Percentiles rank a stretch among this genome's conserved stretches.
Conservation (phyloP, 1,140 invertebrate genomes). For the Drosophila nebulosa region DNA sequence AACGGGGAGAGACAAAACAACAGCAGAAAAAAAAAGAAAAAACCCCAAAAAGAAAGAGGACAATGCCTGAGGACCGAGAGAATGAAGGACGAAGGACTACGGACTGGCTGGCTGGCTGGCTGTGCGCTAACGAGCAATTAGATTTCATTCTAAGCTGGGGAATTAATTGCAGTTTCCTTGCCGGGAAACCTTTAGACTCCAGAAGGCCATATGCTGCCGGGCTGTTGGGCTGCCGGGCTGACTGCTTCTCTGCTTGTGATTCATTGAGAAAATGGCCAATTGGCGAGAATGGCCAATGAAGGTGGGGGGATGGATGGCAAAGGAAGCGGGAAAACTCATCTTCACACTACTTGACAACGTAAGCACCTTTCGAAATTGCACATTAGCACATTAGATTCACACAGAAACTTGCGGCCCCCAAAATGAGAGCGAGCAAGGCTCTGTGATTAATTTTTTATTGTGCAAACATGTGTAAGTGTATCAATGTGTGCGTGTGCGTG, state of each 20-base stretch:
- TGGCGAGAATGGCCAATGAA: conserved; percentile 48
- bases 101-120: conserved; percentile 20
- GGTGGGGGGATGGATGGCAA: not conserved
- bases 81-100: too few species aligned
- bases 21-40: conserved; percentile 2
- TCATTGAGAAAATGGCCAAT: conserved; percentile 52
- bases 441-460: conserved; percentile 77
- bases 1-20: not conserved
- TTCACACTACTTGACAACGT: conserved; percentile 80
- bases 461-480: conserved; percentile 7
- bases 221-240: conserved; percentile 10
- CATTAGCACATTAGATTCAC: conserved; percentile 71
- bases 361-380: conserved; percentile 78
- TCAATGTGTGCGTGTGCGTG: not conserved
- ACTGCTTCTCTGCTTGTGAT: conserved; percentile 45
- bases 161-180: conserved; percentile 72
- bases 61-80: conserved; percentile 21
- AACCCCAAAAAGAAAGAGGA: conserved; percentile 6
- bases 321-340: conserved; percentile 31
- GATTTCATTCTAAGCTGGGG: conserved; percentile 80
- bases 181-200: conserved; percentile 27
- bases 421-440: not conserved
- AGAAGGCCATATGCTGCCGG: conserved; percentile 61
- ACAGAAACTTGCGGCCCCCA: conserved; percentile 1
- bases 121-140: conserved; percentile 81